Base-by-base conservation (phyloP, 2,888 invertebrate species). In the Ariolimax columbianus region DNA sequence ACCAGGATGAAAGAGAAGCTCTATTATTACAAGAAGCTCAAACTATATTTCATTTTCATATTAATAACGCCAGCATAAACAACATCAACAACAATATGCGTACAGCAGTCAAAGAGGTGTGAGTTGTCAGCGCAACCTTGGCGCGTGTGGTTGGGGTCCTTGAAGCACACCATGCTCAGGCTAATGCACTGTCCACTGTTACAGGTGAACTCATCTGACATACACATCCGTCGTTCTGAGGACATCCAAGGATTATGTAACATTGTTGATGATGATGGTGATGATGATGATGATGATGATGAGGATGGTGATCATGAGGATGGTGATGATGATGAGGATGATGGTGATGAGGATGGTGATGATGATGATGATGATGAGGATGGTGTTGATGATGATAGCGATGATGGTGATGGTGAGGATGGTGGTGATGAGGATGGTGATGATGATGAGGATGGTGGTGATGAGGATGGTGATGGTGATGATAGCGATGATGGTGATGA, bases 51-150 rank as follows among this genome's bases (percentile, higher is more conserved):
- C 68, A 68, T n/a, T 30, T 30, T 14, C 68, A 68, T 30, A 59
- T n/a, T 14, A 66, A 11, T 7, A 66, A 30, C 30, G 14, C 17
- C 51, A 51, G n/a, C n/a, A n/a, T n/a, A n/a, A n/a, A 63, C 63
- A 19, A 72, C 40, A 14, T 23, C 72, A 40, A 73, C 73, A 47
- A 11, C n/a, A 73, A 0, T 19, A 23, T 11, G 92, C 94, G 91
- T 91, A 94, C 94, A 88, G 89, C 95, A 95, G 85, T 94, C 90
- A 26, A 91, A 87, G 0, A 94, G 91, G 87, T 95, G 94, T 0
- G 94, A 94, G 7, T 90, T 89, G 89, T 94, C 95, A 0, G 92
- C 91, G 88, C 94, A 94, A 0, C 93, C 94, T 1, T 88, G 82
- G 47, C 92, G 87, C 17, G 86, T 84, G 0, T 77, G 77, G 33